These are phyloP conservation scores for Gallinago stenura DNA, from an alignment of 2,797 vertebrate genomes.

Conservation along the genomic window DNA sequence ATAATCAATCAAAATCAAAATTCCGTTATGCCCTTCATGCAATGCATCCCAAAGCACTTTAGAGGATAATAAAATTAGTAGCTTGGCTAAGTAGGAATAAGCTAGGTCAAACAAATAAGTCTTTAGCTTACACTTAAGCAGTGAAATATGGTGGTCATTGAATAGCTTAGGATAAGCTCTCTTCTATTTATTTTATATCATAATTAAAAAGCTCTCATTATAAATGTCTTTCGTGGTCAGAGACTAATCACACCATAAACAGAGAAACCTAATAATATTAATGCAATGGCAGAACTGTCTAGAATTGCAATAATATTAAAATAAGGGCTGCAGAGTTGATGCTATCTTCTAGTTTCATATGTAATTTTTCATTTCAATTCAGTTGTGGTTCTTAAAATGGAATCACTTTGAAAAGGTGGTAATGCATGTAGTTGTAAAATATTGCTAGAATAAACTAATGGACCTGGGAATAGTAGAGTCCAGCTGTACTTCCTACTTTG, in stretches of 20 bases:
- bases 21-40: slow-evolving; percentile 9
- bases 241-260: background rate
- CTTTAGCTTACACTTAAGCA: background rate
- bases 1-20: slow-evolving; percentile 47
- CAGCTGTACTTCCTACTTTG: background rate
- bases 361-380: background rate
- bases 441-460: background rate
- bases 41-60: slow-evolving; percentile 21
- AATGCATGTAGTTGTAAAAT: background rate
- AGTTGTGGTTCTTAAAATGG: background rate
- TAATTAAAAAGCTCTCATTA: slow-evolving; percentile 43
- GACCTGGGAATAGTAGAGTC: background rate
- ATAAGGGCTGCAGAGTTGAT: background rate
- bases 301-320: background rate
- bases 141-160: background rate
- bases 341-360: background rate
- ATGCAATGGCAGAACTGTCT: background rate
- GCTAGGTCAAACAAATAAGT: slow-evolving; percentile 28
- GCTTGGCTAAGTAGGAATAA: slow-evolving; percentile 47
- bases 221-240: background rate
- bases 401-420: background rate
- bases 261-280: background rate
- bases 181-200: background rate
- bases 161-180: background rate
- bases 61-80: slow-evolving; percentile 61